A percentile compares a stretch with the other conserved stretches of the same genome.
phyloP scores from a whole-genome alignment of 2,113 vertebrate species.

The Megaceryle maxima region DNA sequence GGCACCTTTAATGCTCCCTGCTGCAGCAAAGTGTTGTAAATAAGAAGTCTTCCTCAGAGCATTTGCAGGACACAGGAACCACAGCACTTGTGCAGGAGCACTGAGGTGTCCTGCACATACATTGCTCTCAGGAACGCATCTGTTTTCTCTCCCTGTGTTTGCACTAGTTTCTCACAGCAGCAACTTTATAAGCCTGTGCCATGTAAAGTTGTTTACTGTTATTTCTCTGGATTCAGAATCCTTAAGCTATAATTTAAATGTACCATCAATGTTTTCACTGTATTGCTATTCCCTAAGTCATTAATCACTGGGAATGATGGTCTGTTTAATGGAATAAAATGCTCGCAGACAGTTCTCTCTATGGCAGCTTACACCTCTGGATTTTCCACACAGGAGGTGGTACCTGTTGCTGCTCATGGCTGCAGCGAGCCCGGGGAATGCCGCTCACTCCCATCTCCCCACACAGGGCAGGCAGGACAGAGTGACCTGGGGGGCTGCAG shows the following conservation, averaged over 20 bases:
- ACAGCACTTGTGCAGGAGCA: not conserved
- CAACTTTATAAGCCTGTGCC: not conserved
- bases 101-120: not conserved
- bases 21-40: not conserved
- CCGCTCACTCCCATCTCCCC: not conserved
- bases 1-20: not conserved
- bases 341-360: not conserved
- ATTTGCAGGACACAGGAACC: not conserved
- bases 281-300: not conserved
- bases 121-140: not conserved
- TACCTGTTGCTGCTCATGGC: not conserved
- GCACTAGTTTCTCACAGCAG: not conserved
- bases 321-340: not conserved
- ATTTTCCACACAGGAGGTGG: not conserved
- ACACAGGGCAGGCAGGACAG: not conserved
- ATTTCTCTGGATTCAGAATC: not conserved
- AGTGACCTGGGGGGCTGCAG: not conserved
- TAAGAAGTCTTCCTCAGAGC: not conserved
- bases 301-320: not conserved
- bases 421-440: rapidly evolving
- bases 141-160: not conserved
- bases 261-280: not conserved
- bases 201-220: not conserved
- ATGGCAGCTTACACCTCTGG: not conserved
- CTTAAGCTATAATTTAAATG: constrained; percentile 7